A percentile compares a stretch with the other conserved stretches of the same genome.
phyloP scores from a whole-genome alignment of 2,113 vertebrate genomes.

The Hassar affinis region DNA sequence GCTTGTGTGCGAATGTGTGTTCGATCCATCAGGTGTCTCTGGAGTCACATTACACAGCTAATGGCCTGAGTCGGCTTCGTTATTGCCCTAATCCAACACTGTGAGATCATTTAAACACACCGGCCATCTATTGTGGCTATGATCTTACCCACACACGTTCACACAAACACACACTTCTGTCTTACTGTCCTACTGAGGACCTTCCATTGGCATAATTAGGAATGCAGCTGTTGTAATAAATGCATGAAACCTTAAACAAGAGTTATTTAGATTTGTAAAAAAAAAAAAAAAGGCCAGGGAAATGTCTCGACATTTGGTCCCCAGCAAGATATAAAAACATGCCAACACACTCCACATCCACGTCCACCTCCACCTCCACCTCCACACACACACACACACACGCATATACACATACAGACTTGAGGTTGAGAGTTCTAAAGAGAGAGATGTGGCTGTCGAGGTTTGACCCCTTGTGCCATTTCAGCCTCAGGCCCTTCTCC shows the following conservation, averaged over 20 bases:
- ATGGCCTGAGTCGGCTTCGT: constrained; percentile 73
- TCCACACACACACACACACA: constrained; percentile 26
- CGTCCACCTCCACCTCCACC: no score
- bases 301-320: not conserved
- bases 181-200: not conserved
- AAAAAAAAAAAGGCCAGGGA: no score
- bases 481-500: constrained; percentile 17
- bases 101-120: constrained; percentile 52
- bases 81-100: constrained; percentile 76
- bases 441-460: constrained; percentile 27
- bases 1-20: constrained; percentile 32
- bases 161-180: not conserved
- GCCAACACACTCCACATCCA: constrained; percentile 66
- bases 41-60: constrained; percentile 54
- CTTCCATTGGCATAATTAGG: not conserved
- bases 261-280: no score
- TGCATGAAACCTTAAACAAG: not conserved
- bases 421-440: not conserved
- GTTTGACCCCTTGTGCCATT: constrained; percentile 32
- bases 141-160: not conserved
- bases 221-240: not conserved
- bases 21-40: constrained; percentile 48
- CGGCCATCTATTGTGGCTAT: not conserved
- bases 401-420: constrained; percentile 11
- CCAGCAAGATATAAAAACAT: constrained; percentile 51